Percentiles rank a stretch among this genome's conserved stretches.
Conservation (phyloP, 2,113 vertebrate genomes). For the Collichthys lucidus region DNA sequence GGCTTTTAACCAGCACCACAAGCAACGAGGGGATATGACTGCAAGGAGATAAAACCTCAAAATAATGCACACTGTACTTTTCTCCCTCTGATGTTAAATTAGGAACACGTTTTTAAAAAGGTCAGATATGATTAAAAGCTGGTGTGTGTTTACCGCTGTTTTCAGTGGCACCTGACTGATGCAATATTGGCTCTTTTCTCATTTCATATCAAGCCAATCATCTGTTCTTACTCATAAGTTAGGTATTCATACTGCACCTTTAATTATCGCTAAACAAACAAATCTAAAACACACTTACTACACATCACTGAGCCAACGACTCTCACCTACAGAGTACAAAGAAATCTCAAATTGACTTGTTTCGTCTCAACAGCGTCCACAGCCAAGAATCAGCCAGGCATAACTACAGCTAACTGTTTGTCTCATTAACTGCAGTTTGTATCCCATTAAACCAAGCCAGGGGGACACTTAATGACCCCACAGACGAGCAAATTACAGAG, state of each 20-base stretch:
- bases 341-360: slow-evolving; percentile 67
- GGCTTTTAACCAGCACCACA: slow-evolving; percentile 72
- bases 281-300: slow-evolving; percentile 29
- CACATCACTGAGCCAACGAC: slow-evolving; percentile 23
- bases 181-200: slow-evolving; percentile 24
- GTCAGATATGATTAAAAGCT: slow-evolving; percentile 76
- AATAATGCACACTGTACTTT: slow-evolving; percentile 60
- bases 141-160: slow-evolving; percentile 38
- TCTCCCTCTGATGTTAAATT: slow-evolving; percentile 74
- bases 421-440: slow-evolving; percentile 82
- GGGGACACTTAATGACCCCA: slow-evolving; percentile 76
- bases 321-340: slow-evolving; percentile 59
- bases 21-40: slow-evolving; percentile 68
- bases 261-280: slow-evolving; percentile 13
- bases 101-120: slow-evolving; percentile 69
- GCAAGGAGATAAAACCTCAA: slow-evolving; percentile 74
- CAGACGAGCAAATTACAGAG: slow-evolving; percentile 81
- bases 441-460: slow-evolving; percentile 74
- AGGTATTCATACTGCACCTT: slow-evolving; percentile 32
- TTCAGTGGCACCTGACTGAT: slow-evolving; percentile 32
- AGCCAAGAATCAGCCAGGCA: slow-evolving; percentile 66
- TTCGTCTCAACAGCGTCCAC: slow-evolving; percentile 66
- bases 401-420: slow-evolving; percentile 70
- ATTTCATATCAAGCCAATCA: slow-evolving; percentile 19
- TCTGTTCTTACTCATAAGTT: slow-evolving; percentile 18